Percentiles rank a stretch among this genome's conserved stretches.
Conservation (phyloP, 2,888 invertebrate genomes). For the Pterobdella sp. region DNA sequence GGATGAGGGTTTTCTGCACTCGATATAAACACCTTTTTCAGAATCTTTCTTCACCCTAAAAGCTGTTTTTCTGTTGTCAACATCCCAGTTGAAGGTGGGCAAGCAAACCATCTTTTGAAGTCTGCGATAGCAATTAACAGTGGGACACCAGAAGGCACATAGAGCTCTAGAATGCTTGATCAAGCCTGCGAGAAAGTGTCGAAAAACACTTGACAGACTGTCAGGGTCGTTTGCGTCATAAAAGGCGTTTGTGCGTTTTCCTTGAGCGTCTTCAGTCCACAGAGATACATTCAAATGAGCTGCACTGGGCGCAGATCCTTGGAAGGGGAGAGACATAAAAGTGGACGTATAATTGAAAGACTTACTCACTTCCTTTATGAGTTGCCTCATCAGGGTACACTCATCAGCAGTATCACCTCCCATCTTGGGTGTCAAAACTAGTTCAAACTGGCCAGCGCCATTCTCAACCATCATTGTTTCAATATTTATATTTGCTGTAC, state of each 20-base stretch:
- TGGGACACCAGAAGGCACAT: constrained; percentile 34
- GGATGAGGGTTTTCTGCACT: constrained; percentile 33
- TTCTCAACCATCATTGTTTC: constrained; percentile 10
- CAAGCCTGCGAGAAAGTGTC: constrained; percentile 35
- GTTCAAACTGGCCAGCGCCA: constrained; percentile 31
- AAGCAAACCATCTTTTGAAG: constrained; percentile 23
- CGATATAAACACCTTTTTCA: constrained; percentile 30
- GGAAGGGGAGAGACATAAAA: constrained; percentile 32
- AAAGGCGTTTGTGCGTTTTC: constrained; percentile 29
- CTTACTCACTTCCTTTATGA: constrained; percentile 30
- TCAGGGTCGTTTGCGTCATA: constrained; percentile 24
- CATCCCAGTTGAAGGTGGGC: constrained; percentile 30
- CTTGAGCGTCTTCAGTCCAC: constrained; percentile 28
- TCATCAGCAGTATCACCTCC: constrained; percentile 30
- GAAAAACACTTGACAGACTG: constrained; percentile 28
- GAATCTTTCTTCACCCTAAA: constrained; percentile 30
- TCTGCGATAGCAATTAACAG: constrained; percentile 36
- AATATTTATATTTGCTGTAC: constrained; percentile 22
- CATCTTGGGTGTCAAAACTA: constrained; percentile 20
- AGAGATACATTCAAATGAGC: constrained; percentile 37
- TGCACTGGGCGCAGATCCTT: constrained; percentile 18
- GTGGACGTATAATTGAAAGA: constrained; percentile 19
- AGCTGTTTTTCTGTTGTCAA: constrained; percentile 24
- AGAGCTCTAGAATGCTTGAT: constrained; percentile 33
- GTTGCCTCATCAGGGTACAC: constrained; percentile 27